phyloP scores from a whole-genome alignment of 1,140 invertebrate genomes.

The Delia radicum region DNA sequence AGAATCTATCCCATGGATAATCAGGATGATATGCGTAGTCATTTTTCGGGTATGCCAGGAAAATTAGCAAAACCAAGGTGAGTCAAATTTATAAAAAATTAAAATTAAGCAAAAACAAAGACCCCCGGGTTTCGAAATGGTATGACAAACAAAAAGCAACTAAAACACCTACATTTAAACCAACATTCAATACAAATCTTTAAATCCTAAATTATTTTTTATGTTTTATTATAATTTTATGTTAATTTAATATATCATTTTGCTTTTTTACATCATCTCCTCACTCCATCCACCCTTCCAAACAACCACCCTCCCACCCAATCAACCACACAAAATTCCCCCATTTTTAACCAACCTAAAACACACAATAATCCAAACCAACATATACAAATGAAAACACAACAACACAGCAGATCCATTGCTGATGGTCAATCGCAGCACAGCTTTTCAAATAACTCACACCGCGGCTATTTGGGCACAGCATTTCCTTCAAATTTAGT shows the following conservation, averaged over 20 bases:
- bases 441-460: constrained; percentile 79
- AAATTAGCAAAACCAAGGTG: constrained; percentile 59
- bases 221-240: background rate
- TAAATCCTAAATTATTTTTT: background rate
- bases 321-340: background rate
- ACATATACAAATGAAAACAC: background rate
- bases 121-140: no score
- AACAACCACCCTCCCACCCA: no score
- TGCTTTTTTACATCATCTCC: background rate
- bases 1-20: constrained; percentile 75
- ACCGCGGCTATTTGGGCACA: constrained; percentile 67
- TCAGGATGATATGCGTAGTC: constrained; percentile 68
- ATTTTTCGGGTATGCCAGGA: constrained; percentile 60
- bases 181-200: background rate
- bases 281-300: background rate
- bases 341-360: background rate
- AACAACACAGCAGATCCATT: constrained; percentile 59
- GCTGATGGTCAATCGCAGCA: constrained; percentile 84
- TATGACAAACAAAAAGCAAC: background rate
- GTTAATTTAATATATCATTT: constrained; percentile 1
- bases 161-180: background rate
- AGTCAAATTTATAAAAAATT: no score
- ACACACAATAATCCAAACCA: background rate
- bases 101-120: background rate
- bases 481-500: constrained; percentile 74